Base-by-base conservation (phyloP, 1,140 invertebrate species). In the Papilio polytes region DNA sequence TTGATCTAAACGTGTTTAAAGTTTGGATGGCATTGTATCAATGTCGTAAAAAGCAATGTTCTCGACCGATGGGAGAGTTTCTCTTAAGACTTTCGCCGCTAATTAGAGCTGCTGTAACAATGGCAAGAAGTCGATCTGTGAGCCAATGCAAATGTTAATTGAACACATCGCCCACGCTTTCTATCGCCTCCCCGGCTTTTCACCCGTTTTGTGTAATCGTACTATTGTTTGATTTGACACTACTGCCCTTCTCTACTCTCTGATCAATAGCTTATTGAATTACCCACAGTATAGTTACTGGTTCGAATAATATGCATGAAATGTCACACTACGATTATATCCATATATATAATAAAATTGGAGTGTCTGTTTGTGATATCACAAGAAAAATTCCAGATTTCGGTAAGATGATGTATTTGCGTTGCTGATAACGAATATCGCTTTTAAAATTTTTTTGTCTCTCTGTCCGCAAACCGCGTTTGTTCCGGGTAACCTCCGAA, bases 21-120 rank as follows among this genome's bases (percentile, higher is more conserved):
- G n/a, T n/a, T 56, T 20, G 53, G 53, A 56, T 20, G 4, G 22
- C 63, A 70, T 7, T 31, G 63, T 31, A 70, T 3, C 63, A 31
- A 70, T 6, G 63, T 63, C 18, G 46, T 20, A 76, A 87, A 81
- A 85, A 80, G 77, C 84, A 83, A 86, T 87, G 82, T 81, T 87
- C 85, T 81, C 86, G 86, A 85, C 84, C 82, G 86, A 83, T 86
- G 85, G 83, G 78, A 80, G 86, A 92, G 90, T 93, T 92, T 93
- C 85, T 87, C 88, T 85, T 87, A 86, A 89, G 87, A 93, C 91
- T 92, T 94, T 94, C 91, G 87, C 91, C 89, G 83, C 86, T 90
- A 91, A 94, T 92, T 94, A 92, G 90, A 91, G 85, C 82, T 83
- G 83, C 81, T 90, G 88, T 87, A 92, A 94, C 92, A 94, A 94